Evolutionary conservation across 2,113 vertebrate species (phyloP).

Genomic region (Gymnorhina tibicen): DNA sequence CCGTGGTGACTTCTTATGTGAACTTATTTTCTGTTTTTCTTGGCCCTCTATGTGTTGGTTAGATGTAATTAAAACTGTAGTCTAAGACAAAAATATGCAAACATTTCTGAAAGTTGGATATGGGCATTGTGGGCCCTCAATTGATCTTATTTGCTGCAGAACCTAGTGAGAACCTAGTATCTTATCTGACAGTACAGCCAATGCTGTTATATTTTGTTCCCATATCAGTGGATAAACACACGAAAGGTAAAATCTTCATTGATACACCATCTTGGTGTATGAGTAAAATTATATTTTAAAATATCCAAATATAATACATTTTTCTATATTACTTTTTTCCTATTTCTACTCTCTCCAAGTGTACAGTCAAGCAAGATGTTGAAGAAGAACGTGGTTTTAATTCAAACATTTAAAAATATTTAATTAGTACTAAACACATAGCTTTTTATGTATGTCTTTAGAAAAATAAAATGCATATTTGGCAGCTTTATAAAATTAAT

Average conservation of each 20-base stretch:
- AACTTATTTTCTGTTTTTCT: background rate
- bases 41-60: background rate
- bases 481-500: background rate
- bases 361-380: background rate
- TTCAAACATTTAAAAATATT: background rate
- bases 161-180: background rate
- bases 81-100: background rate
- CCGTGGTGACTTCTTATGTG: background rate
- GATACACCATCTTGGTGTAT: background rate
- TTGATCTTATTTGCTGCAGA: background rate
- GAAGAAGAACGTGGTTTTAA: background rate
- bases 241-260: background rate
- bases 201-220: background rate
- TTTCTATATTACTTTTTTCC: background rate
- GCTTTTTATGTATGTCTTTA: background rate
- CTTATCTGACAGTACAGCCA: background rate
- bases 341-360: background rate
- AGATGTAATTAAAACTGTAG: background rate
- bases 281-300: background rate
- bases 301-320: background rate
- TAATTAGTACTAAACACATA: background rate
- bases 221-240: background rate
- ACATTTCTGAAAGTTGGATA: background rate
- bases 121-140: background rate
- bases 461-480: background rate